A percentile compares a stretch with the other conserved stretches of the same genome.
Conservation (phyloP, 1,140 invertebrate species). For the Pissodes strobi region DNA sequence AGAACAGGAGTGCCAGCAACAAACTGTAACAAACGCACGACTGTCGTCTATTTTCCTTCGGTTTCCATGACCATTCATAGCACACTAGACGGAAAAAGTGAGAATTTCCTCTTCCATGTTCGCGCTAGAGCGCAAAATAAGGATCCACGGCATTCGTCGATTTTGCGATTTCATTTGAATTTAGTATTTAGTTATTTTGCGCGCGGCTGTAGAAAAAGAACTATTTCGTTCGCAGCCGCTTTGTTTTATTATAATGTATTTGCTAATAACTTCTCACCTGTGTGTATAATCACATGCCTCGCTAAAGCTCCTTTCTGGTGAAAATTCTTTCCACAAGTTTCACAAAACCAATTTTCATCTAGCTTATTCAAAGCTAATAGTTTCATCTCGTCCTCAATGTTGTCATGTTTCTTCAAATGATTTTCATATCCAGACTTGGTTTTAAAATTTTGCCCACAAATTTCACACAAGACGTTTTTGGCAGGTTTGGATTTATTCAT, state of each 20-base stretch:
- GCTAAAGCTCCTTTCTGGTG: constrained; percentile 69
- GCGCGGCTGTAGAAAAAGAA: neutral
- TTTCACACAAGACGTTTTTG: constrained; percentile 57
- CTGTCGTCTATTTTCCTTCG: too few relatives aligned
- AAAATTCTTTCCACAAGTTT: constrained; percentile 76
- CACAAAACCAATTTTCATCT: constrained; percentile 67
- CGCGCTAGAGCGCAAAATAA: too few relatives aligned
- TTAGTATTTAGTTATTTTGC: too few relatives aligned
- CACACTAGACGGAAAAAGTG: too few relatives aligned
- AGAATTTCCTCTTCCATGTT: too few relatives aligned
- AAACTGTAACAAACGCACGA: too few relatives aligned
- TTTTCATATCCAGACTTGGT: constrained; percentile 67
- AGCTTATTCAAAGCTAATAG: constrained; percentile 11
- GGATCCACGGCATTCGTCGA: too few relatives aligned
- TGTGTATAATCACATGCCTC: constrained; percentile 70
- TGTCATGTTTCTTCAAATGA: constrained; percentile 69
- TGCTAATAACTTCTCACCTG: constrained; percentile 55
- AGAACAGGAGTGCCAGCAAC: too few relatives aligned
- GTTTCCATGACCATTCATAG: too few relatives aligned
- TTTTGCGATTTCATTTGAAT: too few relatives aligned
- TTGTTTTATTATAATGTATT: neutral
- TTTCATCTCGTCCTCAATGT: constrained; percentile 54
- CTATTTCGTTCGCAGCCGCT: too few relatives aligned
- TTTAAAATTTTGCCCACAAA: constrained; percentile 70
- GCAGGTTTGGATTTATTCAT: constrained; percentile 21